Conservation (phyloP, 1,140 invertebrate species). For the Camponotus floridanus region DNA sequence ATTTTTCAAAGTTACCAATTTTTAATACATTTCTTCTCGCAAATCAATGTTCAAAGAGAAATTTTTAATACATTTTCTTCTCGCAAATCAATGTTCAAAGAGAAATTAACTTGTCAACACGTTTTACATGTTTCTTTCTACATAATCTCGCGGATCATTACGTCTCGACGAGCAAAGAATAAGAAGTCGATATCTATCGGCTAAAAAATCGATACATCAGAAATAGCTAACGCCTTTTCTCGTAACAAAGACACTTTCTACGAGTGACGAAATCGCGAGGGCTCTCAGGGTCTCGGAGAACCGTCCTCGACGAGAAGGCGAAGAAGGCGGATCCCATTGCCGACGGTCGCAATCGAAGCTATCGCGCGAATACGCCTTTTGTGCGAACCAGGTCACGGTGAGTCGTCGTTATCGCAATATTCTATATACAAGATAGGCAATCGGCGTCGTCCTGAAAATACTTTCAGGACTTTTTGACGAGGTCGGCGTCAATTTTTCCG, state of each 20-base stretch:
- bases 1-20: not conserved
- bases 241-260: constrained; percentile 55
- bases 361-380: constrained; percentile 52
- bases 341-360: constrained; percentile 43
- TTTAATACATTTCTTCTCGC: not conserved
- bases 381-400: constrained; percentile 53
- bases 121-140: not conserved
- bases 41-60: constrained; percentile 16
- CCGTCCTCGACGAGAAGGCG: constrained; percentile 22
- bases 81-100: not conserved
- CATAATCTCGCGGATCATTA: constrained; percentile 19
- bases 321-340: constrained; percentile 6
- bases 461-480: constrained; percentile 24
- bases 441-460: constrained; percentile 29
- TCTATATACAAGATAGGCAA: not conserved
- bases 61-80: constrained; percentile 8
- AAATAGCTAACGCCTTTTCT: constrained; percentile 44
- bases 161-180: not conserved
- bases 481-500: constrained; percentile 20
- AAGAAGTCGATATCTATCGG: constrained; percentile 42
- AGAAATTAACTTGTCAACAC: constrained; percentile 25
- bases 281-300: constrained; percentile 30
- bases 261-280: constrained; percentile 27
- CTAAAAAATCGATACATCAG: constrained; percentile 18
- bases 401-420: constrained; percentile 50